Base-by-base conservation (phyloP, 2,113 vertebrate species). In the Cheirogaleus medius region DNA sequence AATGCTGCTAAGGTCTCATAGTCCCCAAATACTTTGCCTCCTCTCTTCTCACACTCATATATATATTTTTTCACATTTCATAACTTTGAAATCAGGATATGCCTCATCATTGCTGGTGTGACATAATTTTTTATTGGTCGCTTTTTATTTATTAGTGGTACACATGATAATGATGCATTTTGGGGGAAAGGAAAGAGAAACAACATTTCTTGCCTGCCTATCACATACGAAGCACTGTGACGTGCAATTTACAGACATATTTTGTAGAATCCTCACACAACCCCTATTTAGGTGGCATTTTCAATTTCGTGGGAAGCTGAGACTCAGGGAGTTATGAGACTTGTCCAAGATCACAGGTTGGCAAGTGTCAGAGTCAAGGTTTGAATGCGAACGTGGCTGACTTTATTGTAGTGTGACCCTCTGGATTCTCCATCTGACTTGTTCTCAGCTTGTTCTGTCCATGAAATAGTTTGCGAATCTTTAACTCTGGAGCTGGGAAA, bases 141-240 rank as follows among this genome's bases (percentile, higher is more conserved):
- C 37, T 92, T 97, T 69, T 80, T n/a, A 71, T 81, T 96, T 94
- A 37, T 82, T n/a, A 64, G 60, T 32, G 47, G 54, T 83, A 42
- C 34, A 34, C 29, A 27, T 0, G 13, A 13, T 29, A 21, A 2
- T 49, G 58, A 25, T 68, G 23, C 37, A 52, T 12, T 82, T 71
- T 17, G 60, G n/a, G 15, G 15, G 29, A 25, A 76, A 63, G 37
- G 29, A 91, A 58, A 93, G 74, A 71, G 34, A 66, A 82, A 47
- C 47, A 34, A 10, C 2, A 32, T 74, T 52, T 76, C 20, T 23
- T 69, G 23, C 27, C 23, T 49, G 5, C 2, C 20, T 29, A 39
- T 39, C 74, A 56, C 0, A 0, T 23, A 29, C 14, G 2, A 60
- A 60, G 21, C 18, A 10, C 56, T 23, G 68, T 42, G 42, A 74